A percentile compares a stretch with the other conserved stretches of the same genome.
Evolutionary conservation across 2,113 vertebrate genomes (phyloP).

Genomic region (Syngnathus typhle): DNA sequence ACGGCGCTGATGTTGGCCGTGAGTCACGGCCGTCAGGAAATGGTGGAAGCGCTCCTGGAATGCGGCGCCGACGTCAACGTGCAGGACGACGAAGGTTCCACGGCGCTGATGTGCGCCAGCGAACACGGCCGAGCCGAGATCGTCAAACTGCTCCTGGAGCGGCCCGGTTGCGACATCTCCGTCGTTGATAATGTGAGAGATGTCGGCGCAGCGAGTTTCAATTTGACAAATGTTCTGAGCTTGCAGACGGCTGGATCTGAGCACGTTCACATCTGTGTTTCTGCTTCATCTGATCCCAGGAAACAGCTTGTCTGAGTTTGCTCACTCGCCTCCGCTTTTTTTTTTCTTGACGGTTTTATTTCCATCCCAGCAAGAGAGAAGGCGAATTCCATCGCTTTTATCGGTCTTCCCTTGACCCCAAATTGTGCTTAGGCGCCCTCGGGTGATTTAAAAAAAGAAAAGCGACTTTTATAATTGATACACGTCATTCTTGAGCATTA

Average conservation of each 20-base stretch:
- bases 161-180: slow-evolving; percentile 79
- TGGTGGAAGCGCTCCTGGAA: slow-evolving; percentile 81
- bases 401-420: slow-evolving; percentile 11
- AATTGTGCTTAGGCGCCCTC: neutral
- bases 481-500: neutral
- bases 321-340: slow-evolving; percentile 25
- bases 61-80: slow-evolving; percentile 81
- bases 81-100: slow-evolving; percentile 92
- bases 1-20: slow-evolving; percentile 90
- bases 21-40: slow-evolving; percentile 86
- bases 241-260: slow-evolving; percentile 11
- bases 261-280: slow-evolving; percentile 37
- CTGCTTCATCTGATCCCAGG: slow-evolving; percentile 46
- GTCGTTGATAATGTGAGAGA: slow-evolving; percentile 81
- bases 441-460: no score
- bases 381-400: slow-evolving; percentile 26
- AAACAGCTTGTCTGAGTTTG: slow-evolving; percentile 25
- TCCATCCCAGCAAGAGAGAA: slow-evolving; percentile 6
- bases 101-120: slow-evolving; percentile 90
- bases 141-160: slow-evolving; percentile 81
- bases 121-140: slow-evolving; percentile 86
- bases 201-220: no score
- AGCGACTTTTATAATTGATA: neutral
- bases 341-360: slow-evolving; percentile 1
- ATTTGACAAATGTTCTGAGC: neutral